A percentile compares a stretch with the other conserved stretches of the same genome.
Conservation (phyloP, 2,888 invertebrate genomes). For the Tenthredo scrophulariae region DNA sequence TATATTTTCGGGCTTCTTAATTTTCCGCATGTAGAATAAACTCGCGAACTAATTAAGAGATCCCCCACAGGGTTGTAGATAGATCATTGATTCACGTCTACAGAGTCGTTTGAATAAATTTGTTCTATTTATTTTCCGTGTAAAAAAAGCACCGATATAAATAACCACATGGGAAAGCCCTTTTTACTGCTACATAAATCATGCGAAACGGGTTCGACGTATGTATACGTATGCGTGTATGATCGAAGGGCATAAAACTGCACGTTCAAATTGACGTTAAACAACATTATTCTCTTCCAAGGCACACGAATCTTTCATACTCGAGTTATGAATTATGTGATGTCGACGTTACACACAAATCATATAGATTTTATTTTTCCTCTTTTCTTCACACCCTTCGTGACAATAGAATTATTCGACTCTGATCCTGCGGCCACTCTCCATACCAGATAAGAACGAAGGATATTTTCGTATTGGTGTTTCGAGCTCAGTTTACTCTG, state of each 20-base stretch:
- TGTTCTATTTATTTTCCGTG: neutral
- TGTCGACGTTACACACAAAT: neutral
- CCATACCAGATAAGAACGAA: neutral
- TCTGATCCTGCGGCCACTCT: neutral
- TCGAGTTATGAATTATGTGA: neutral
- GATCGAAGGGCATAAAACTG: neutral
- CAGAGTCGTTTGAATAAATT: neutral
- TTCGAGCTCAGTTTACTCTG: neutral
- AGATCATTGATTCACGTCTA: neutral
- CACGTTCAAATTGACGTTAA: constrained; percentile 18
- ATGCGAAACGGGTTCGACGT: neutral
- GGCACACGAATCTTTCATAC: neutral
- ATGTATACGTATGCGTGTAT: neutral
- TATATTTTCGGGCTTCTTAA: neutral
- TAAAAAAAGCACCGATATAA: neutral
- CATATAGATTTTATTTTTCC: neutral
- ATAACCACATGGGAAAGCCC: neutral
- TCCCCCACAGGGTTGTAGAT: neutral
- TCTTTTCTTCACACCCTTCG: neutral
- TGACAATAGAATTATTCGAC: constrained; percentile 32
- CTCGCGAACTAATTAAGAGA: neutral
- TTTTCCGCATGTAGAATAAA: neutral
- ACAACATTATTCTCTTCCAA: neutral
- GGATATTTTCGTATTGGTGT: neutral
- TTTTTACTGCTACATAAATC: neutral